Base-by-base conservation (phyloP, 1,140 invertebrate species). In the Trialeurodes vaporariorum region DNA sequence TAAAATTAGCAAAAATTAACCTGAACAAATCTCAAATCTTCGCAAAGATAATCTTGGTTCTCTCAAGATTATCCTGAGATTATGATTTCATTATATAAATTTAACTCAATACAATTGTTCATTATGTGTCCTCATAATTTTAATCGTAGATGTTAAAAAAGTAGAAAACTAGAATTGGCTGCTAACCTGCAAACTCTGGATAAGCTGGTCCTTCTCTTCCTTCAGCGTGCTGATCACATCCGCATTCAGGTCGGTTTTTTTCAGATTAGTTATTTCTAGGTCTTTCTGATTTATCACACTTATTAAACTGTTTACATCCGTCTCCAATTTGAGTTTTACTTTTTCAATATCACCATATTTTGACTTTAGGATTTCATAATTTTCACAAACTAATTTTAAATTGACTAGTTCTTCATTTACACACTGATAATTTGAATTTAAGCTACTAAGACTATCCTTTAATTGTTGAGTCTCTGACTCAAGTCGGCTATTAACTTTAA, bases 141-240 rank as follows among this genome's bases (percentile, higher is more conserved):
- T n/a, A n/a, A n/a, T n/a, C n/a, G n/a, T n/a, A n/a, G n/a, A n/a
- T n/a, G n/a, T n/a, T n/a, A n/a, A n/a, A n/a, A n/a, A n/a, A n/a
- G n/a, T n/a, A n/a, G n/a, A n/a, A n/a, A n/a, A n/a, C n/a, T n/a
- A n/a, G n/a, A n/a, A n/a, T n/a, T n/a, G n/a, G n/a, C n/a, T n/a
- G n/a, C n/a, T 70, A 5, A 70, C 69, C 68, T 71, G 68, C 12
- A 71, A 49, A 49, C 64, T 65, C 34, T 64, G n/a, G 26, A 69
- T 67, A 13, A 71, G 64, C 27, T 71, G 68, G 58, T 71, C 65
- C 22, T 63, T 65, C 64, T 71, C 70, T 24, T 17, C 25, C 23
- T 66, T 65, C 1, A 71, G 60, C 58, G 27, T 27, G 2, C 34
- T 22, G 23, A 49, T 65, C 23, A 34, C 34, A 49, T 49, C 17